These are phyloP conservation scores for Trematomus loennbergii DNA, from an alignment of 2,113 vertebrate genomes.

Conservation along the genomic window DNA sequence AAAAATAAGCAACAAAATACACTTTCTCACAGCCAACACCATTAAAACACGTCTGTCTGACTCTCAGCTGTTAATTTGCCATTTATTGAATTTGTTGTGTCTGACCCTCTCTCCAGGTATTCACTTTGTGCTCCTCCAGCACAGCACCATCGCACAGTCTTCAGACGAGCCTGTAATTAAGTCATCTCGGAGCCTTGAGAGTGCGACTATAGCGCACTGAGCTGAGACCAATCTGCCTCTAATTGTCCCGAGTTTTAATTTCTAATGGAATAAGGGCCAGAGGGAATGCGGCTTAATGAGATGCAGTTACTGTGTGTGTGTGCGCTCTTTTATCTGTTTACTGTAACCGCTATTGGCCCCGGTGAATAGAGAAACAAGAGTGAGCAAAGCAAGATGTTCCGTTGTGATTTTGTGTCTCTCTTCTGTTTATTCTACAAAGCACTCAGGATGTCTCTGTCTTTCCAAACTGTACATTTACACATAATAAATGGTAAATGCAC, in stretches of 20 bases:
- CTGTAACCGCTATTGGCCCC: constrained; percentile 66
- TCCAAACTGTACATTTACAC: constrained; percentile 33
- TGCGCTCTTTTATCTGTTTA: constrained; percentile 70
- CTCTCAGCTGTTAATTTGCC: not conserved
- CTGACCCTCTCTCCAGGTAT: constrained; percentile 41
- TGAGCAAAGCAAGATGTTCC: constrained; percentile 66
- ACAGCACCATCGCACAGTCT: constrained; percentile 37
- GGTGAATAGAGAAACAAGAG: constrained; percentile 59
- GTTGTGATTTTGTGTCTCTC: constrained; percentile 50
- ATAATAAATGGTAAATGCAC: constrained; percentile 30
- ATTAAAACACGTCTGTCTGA: not conserved
- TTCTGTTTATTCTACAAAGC: constrained; percentile 63
- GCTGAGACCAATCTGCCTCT: constrained; percentile 80
- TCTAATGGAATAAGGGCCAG: constrained; percentile 80
- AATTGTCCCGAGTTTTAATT: constrained; percentile 84
- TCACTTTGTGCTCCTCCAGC: constrained; percentile 30
- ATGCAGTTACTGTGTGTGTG: constrained; percentile 52
- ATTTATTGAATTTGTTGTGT: constrained; percentile 14
- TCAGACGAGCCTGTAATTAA: constrained; percentile 80
- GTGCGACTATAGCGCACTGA: constrained; percentile 31
- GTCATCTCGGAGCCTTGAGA: constrained; percentile 74
- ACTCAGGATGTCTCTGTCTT: constrained; percentile 38
- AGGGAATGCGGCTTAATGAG: constrained; percentile 79
- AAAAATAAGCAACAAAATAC: not conserved
- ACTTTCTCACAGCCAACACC: not conserved